phyloP scores from a whole-genome alignment of 2,797 vertebrate genomes.

The Chloroceryle inda region DNA sequence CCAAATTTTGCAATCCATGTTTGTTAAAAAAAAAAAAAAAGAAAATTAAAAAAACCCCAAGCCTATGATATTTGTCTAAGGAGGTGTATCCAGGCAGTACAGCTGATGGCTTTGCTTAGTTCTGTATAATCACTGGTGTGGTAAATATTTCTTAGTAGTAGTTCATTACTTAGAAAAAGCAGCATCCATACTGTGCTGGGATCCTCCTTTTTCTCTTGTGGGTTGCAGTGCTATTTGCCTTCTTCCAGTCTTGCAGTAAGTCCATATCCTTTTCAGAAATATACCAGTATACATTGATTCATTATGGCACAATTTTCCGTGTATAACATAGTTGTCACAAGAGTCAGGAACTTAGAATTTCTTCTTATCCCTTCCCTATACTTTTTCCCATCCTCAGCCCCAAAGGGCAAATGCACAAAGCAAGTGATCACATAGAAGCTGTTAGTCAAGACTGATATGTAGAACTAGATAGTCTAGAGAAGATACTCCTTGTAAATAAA shows the following conservation, averaged over 20 bases:
- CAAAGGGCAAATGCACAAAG: not conserved
- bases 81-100: not conserved
- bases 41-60: not conserved
- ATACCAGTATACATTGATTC: not conserved
- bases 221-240: not conserved
- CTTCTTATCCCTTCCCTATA: not conserved
- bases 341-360: not conserved
- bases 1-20: constrained; percentile 15
- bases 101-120: not conserved
- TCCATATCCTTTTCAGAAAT: constrained; percentile 30
- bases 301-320: not conserved
- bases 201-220: not conserved
- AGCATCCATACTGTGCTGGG: not conserved
- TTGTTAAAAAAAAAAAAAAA: not conserved
- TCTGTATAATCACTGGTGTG: not conserved
- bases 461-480: not conserved
- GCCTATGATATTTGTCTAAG: not conserved
- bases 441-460: not conserved
- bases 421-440: not conserved
- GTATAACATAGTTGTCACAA: not conserved
- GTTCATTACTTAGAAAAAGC: not conserved
- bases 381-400: not conserved
- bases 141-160: not conserved
- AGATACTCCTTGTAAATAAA: not conserved
- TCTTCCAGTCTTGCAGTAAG: not conserved